Percentiles rank a stretch among this genome's conserved stretches.
These are phyloP conservation scores for Drosophila sulfurigaster DNA, from an alignment of 1,140 invertebrate genomes.

Conservation along the genomic window DNA sequence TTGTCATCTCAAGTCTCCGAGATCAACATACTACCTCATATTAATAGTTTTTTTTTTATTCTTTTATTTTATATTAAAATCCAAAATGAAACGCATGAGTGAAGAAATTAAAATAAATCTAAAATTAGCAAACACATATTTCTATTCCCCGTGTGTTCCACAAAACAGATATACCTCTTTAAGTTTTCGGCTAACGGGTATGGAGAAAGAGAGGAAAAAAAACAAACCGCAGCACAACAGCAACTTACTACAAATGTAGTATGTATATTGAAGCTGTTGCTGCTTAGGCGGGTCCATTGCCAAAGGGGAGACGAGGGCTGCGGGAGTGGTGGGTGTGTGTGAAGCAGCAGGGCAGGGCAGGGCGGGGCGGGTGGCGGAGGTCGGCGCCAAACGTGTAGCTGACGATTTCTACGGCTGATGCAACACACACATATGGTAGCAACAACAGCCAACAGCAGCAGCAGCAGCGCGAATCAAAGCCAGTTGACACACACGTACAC, in stretches of 20 bases:
- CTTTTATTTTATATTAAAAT: too few species aligned
- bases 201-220: slow-evolving; percentile 32
- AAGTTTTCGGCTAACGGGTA: too few species aligned
- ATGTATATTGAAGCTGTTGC: slow-evolving; percentile 59
- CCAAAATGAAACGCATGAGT: too few species aligned
- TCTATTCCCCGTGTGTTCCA: too few species aligned
- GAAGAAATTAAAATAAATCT: too few species aligned
- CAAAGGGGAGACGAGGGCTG: slow-evolving; percentile 15
- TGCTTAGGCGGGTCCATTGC: slow-evolving; percentile 44
- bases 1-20: too few species aligned
- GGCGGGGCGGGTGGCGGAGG: slow-evolving; percentile 62
- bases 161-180: too few species aligned
- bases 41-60: too few species aligned
- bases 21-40: too few species aligned
- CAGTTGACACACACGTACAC: slow-evolving; percentile 69
- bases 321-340: slow-evolving; percentile 9
- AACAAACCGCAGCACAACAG: slow-evolving; percentile 58
- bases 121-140: too few species aligned
- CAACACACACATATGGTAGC: slow-evolving; percentile 71
- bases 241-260: slow-evolving; percentile 61
- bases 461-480: slow-evolving; percentile 71
- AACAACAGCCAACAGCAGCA: slow-evolving; percentile 58
- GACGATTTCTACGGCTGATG: slow-evolving; percentile 80
- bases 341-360: slow-evolving; percentile 17
- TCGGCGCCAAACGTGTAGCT: slow-evolving; percentile 69